Evolutionary conservation across 2,888 invertebrate genomes (phyloP), one percentile per base, ranked within the genome.

Genomic region (Chymomyza caudatula): DNA sequence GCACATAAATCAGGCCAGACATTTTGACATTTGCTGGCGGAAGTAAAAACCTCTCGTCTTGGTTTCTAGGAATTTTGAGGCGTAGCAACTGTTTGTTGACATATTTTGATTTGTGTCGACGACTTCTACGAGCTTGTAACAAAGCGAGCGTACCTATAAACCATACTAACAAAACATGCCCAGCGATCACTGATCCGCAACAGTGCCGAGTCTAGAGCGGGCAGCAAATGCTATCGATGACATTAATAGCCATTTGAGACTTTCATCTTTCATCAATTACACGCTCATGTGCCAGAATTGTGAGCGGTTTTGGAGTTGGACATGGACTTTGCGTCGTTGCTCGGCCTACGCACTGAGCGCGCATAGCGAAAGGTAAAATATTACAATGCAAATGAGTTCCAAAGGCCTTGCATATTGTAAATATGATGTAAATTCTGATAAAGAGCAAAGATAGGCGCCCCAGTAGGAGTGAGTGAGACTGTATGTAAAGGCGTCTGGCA

Each of bases 261-360:
- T 85, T 86, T 86, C 85, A 85, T 82, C 86, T 85, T 86, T 86
- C 85, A 86, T 85, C 86, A 86, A 83, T 86, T 86, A 82, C 83
- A 76, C 61, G 37, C 57, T 63, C 52, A 69, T 58, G 58, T 58
- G 58, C 29, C 4, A 53, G 59, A 64, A 64, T 77, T 67, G 65
- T 61, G 51, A 49, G 20, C 29, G 25, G 29, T 19, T 23, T 23
- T 29, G 37, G 2, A 22, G 52, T 65, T 61, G 60, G 60, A 76
- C 65, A 76, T 72, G 65, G 53, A 58, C 25, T 15, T 1, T 0
- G 17, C 25, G 13, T 23, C 23, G 25, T 60, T 25, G 64, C 63
- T 69, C 86, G 60, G 63, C 86, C 86, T 86, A 83, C 83, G 83
- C 83, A 79, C 56, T 55, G 66, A 47, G 25, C 29, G 25, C 29